Conservation (phyloP, 2,888 invertebrate species). For the Agrotis clavis region DNA sequence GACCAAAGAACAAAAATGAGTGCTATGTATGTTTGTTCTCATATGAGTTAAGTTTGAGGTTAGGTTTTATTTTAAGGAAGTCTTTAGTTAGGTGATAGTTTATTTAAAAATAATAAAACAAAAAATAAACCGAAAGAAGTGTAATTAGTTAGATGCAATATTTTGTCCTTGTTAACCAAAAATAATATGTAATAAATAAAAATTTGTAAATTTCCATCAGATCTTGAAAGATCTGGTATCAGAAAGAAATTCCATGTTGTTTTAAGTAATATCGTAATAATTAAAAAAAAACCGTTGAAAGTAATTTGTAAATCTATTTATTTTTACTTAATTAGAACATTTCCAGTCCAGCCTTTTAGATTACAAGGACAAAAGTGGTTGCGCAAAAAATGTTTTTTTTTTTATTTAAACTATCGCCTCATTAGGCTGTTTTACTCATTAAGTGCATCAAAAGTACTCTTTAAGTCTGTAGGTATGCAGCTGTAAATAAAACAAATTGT, state of each 20-base stretch:
- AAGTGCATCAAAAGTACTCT: conserved; percentile 52
- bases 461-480: conserved; percentile 55
- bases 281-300: too few species aligned
- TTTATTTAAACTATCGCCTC: conserved; percentile 48
- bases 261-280: too few species aligned
- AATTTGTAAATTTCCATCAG: background rate
- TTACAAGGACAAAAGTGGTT: too few species aligned
- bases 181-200: background rate
- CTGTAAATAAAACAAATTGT: conserved; percentile 71
- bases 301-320: too few species aligned
- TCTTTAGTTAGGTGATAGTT: conserved; percentile 38
- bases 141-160: background rate
- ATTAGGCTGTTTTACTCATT: conserved; percentile 40
- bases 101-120: conserved; percentile 38
- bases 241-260: too few species aligned
- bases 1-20: conserved; percentile 82
- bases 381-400: conserved; percentile 1
- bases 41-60: conserved; percentile 63
- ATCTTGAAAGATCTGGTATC: too few species aligned
- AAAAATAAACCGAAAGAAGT: background rate
- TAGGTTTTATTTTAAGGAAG: conserved; percentile 54
- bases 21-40: conserved; percentile 69
- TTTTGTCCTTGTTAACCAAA: background rate
- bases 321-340: too few species aligned
- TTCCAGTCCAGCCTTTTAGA: too few species aligned